Evolutionary conservation across 1,140 invertebrate species (phyloP).

Genomic region (Thaumatotibia leucotreta): DNA sequence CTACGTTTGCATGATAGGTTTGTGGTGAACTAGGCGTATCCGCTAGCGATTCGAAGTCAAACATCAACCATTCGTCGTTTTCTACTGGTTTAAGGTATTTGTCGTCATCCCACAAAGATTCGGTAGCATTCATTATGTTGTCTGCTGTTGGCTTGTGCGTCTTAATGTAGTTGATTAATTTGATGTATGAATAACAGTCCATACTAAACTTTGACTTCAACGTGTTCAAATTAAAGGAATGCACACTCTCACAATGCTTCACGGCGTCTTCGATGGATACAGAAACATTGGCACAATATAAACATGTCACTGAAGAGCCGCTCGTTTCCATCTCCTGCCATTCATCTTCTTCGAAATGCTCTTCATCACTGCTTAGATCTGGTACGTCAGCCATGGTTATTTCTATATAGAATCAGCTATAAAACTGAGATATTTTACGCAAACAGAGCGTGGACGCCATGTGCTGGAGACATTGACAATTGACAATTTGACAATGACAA

Average conservation of each 20-base stretch:
- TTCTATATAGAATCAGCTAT: background rate
- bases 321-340: conserved; percentile 73
- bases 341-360: conserved; percentile 66
- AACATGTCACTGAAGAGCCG: conserved; percentile 67
- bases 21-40: conserved; percentile 56
- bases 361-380: conserved; percentile 69
- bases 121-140: conserved; percentile 70
- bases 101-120: conserved; percentile 84
- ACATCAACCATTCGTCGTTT: conserved; percentile 91
- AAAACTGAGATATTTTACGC: background rate
- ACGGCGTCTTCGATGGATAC: conserved; percentile 76
- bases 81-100: conserved; percentile 88
- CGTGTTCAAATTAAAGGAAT: conserved; percentile 83
- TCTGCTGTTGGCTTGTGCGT: conserved; percentile 78
- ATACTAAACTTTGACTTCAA: conserved; percentile 84
- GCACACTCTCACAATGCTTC: conserved; percentile 77
- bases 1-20: conserved; percentile 75
- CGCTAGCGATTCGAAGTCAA: conserved; percentile 76
- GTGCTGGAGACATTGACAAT: background rate
- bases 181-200: conserved; percentile 92
- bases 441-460: background rate
- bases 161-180: conserved; percentile 92
- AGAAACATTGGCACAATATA: conserved; percentile 78
- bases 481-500: background rate
- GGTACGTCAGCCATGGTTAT: conserved; percentile 64